Evolutionary conservation across 2,113 vertebrate species (phyloP).

Genomic region (Etia nguti): DNA sequence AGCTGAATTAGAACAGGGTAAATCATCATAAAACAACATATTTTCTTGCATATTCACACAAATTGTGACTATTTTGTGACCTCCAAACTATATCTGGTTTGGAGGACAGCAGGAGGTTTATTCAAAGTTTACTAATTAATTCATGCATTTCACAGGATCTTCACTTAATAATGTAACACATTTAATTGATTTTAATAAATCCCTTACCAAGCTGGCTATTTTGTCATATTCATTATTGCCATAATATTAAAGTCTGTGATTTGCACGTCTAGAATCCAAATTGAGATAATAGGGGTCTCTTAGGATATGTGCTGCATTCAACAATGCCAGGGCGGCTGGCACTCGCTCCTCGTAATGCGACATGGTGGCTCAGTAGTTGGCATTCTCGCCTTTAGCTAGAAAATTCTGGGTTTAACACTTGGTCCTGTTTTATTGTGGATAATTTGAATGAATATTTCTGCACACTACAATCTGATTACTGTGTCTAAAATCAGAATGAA

Average conservation of each 20-base stretch:
- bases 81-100: not conserved
- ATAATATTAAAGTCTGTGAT: not conserved
- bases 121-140: not conserved
- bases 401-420: not conserved
- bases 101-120: not conserved
- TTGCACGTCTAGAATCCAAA: constrained; percentile 19
- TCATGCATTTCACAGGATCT: not conserved
- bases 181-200: constrained; percentile 17
- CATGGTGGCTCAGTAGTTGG: not conserved
- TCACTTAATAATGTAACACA: not conserved
- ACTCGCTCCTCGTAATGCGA: not conserved
- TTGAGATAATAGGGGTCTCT: constrained; percentile 13
- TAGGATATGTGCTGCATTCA: not conserved
- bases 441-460: not conserved
- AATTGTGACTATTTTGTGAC: not conserved
- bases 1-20: not conserved
- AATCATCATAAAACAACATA: not conserved
- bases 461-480: not conserved
- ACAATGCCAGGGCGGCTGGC: not conserved
- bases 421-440: not conserved
- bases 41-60: not conserved
- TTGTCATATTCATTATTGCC: not conserved
- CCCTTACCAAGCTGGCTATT: constrained; percentile 5
- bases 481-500: not conserved
- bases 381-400: not conserved